Base-by-base conservation (phyloP, 1,140 invertebrate species). In the Zaprionus davidi region DNA sequence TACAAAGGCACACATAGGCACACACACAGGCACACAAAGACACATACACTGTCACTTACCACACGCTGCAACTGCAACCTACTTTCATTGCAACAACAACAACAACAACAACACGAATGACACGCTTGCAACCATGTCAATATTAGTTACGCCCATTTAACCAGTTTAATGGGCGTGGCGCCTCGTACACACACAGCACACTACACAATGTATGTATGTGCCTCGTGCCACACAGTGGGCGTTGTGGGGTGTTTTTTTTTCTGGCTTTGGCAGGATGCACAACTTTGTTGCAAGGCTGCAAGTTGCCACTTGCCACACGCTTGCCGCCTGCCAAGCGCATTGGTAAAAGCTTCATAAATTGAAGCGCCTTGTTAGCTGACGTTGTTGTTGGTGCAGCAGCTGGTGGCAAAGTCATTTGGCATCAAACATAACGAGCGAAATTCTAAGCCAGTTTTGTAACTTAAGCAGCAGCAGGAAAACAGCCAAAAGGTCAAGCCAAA, bases 121-220 rank as follows among this genome's bases (percentile, higher is more conserved):
- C 60, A 65, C 59, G 73, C 73, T 72, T 49, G 36, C 17, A 88
- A 88, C 68, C 72, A 84, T 88, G 84, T 88, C 84, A 88, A 81
- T 81, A 88, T 81, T 79, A 69, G 78, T 64, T 20, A 87, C 83
- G 77, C 83, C 83, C 83, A 88, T 83, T 87, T 87, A 87, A 88
- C 71, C 81, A 81, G 84, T 83, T 75, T 83, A 78, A 88, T 76
- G 77, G 73, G 79, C 77, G 83, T 77, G 49, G 34, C 67, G 28
- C 9, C 9, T 31, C 31, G 0, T 9, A 11, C 31, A 34, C 31
- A 34, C 31, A 34, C 31, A 34, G 9, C 0, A 34, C n/a, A 15
- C 24, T 51, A 20, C 67, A 58, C 34, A 79, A 53, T 55, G 51
- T 56, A 53, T 55, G 51, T 56, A 20, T 11, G 46, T 11, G 56